Evolutionary conservation across 2,888 invertebrate species (phyloP).

Genomic region (Drosophila prolongata): DNA sequence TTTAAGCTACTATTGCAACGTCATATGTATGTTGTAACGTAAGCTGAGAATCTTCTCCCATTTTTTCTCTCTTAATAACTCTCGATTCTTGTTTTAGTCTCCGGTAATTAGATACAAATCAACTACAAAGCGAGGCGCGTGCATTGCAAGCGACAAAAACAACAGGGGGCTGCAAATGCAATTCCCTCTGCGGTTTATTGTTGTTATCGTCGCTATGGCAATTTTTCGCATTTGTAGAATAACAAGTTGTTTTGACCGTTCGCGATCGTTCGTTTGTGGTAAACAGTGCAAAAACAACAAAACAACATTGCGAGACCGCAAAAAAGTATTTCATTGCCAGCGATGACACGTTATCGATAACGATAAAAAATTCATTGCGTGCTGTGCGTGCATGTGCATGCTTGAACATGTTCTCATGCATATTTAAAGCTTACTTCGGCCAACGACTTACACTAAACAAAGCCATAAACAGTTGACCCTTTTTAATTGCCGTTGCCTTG

Average conservation of each 20-base stretch:
- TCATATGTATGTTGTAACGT: slow-evolving; percentile 42
- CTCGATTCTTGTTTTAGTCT: slow-evolving; percentile 5
- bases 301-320: slow-evolving; percentile 41
- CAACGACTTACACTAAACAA: slow-evolving; percentile 48
- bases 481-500: slow-evolving; percentile 64
- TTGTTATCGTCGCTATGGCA: slow-evolving; percentile 39
- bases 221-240: slow-evolving; percentile 51
- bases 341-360: slow-evolving; percentile 48
- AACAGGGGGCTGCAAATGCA: slow-evolving; percentile 32
- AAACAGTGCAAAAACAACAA: slow-evolving; percentile 66
- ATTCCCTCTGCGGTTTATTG: slow-evolving; percentile 48
- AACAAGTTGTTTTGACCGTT: slow-evolving; percentile 77
- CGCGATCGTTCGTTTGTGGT: slow-evolving; percentile 49
- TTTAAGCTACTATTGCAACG: slow-evolving; percentile 41
- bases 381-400: slow-evolving; percentile 42
- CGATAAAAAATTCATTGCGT: slow-evolving; percentile 60
- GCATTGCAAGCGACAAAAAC: slow-evolving; percentile 51
- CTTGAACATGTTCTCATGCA: slow-evolving; percentile 33
- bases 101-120: slow-evolving; percentile 29
- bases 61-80: background rate
- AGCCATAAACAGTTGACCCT: slow-evolving; percentile 50
- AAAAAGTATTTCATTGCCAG: slow-evolving; percentile 70
- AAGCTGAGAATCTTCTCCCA: slow-evolving; percentile 6
- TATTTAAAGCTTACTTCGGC: slow-evolving; percentile 43
- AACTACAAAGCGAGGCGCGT: slow-evolving; percentile 46